Evolutionary conservation across 1,140 invertebrate species (phyloP).

Genomic region (Temnothorax longispinosus): DNA sequence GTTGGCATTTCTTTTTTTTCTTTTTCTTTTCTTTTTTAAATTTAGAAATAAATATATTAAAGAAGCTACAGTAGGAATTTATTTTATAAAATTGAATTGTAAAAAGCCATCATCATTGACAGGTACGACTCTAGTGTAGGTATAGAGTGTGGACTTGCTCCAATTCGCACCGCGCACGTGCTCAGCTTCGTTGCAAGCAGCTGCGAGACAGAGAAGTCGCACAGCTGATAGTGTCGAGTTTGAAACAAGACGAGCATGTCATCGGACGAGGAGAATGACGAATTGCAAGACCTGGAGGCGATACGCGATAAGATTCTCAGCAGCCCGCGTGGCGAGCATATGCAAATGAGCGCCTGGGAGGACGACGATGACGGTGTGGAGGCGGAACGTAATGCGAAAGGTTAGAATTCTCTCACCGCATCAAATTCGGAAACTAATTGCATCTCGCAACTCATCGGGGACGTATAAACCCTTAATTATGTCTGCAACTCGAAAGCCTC

Average conservation of each 20-base stretch:
- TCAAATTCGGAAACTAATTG: too few species aligned
- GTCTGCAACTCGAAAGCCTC: background rate
- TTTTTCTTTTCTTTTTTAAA: too few species aligned
- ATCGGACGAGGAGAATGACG: conserved; percentile 82
- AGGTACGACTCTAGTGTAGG: too few species aligned
- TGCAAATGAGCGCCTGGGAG: conserved; percentile 87
- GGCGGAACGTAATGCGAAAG: conserved; percentile 83
- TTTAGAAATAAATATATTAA: too few species aligned
- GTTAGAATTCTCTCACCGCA: conserved; percentile 75
- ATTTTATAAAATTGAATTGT: too few species aligned
- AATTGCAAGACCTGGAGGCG: conserved; percentile 78
- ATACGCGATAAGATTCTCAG: conserved; percentile 81
- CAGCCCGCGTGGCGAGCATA: conserved; percentile 76
- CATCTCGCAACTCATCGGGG: background rate
- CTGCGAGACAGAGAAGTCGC: background rate
- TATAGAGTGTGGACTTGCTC: too few species aligned
- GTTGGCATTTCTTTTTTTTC: too few species aligned
- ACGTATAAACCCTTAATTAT: background rate
- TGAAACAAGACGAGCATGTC: conserved; percentile 41
- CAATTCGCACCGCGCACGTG: too few species aligned
- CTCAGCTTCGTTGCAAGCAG: background rate
- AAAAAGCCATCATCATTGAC: too few species aligned
- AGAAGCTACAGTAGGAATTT: too few species aligned
- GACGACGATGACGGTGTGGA: conserved; percentile 86
- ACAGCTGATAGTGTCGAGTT: background rate